phyloP scores from a whole-genome alignment of 1,140 invertebrate species.

The Harlomillsia oculata region DNA sequence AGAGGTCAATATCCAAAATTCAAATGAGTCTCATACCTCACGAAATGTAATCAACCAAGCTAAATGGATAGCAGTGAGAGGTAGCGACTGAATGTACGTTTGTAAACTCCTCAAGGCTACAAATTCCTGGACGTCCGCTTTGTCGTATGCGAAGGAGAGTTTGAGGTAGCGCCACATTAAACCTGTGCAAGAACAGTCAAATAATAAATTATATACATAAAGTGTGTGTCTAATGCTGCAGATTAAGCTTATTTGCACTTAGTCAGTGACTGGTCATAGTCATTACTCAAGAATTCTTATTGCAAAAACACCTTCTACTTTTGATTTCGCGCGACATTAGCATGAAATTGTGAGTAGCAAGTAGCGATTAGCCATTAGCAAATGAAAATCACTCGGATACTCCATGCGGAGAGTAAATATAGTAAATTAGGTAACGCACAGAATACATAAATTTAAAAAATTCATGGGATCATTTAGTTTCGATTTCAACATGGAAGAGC shows the following conservation, averaged over 20 bases:
- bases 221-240: too few relatives aligned
- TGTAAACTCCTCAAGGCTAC: constrained; percentile 28
- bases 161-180: constrained; percentile 35
- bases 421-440: too few relatives aligned
- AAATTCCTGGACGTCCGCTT: constrained; percentile 33
- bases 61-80: constrained; percentile 33
- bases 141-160: constrained; percentile 33
- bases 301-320: too few relatives aligned
- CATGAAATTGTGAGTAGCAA: too few relatives aligned
- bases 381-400: too few relatives aligned
- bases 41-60: constrained; percentile 28
- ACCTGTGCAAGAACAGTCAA: constrained; percentile 19
- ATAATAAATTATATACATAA: background rate
- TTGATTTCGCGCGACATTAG: too few relatives aligned
- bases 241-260: too few relatives aligned
- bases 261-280: too few relatives aligned
- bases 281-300: too few relatives aligned
- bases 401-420: too few relatives aligned
- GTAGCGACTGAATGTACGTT: constrained; percentile 31
- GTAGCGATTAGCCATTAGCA: too few relatives aligned
- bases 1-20: background rate
- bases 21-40: constrained; percentile 9
- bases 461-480: constrained; percentile 2
- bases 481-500: background rate
- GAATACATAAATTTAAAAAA: background rate